phyloP scores from a whole-genome alignment of 2,797 vertebrate genomes.

The Coregonus suidteri region DNA sequence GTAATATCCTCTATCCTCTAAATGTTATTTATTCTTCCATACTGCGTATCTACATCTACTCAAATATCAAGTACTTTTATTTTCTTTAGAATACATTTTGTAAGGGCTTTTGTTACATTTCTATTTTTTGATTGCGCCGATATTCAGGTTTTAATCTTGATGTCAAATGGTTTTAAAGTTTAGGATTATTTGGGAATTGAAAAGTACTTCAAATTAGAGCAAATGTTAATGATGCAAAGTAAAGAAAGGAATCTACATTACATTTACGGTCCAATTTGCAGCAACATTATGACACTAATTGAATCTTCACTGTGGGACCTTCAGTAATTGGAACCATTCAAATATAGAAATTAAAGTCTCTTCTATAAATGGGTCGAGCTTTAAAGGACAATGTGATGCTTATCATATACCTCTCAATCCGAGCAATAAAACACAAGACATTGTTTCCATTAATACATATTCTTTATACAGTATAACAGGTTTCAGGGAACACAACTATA shows the following conservation, averaged over 20 bases:
- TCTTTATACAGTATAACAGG: slow-evolving; percentile 62
- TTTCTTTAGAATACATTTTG: slow-evolving; percentile 54
- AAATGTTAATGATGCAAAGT: slow-evolving; percentile 12
- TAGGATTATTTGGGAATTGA: neutral
- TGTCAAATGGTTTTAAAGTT: slow-evolving; percentile 52
- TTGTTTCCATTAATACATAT: slow-evolving; percentile 56
- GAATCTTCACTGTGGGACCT: slow-evolving; percentile 35
- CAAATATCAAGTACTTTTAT: slow-evolving; percentile 50
- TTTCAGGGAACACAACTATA: slow-evolving; percentile 66
- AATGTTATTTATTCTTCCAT: slow-evolving; percentile 63
- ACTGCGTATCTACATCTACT: slow-evolving; percentile 60
- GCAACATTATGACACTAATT: slow-evolving; percentile 37
- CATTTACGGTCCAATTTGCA: slow-evolving; percentile 36
- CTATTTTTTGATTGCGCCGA: slow-evolving; percentile 50
- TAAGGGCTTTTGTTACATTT: slow-evolving; percentile 60
- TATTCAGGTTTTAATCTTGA: slow-evolving; percentile 65
- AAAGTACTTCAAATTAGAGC: neutral
- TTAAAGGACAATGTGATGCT: slow-evolving; percentile 51
- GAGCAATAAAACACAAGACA: slow-evolving; percentile 71
- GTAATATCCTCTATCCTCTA: slow-evolving; percentile 38
- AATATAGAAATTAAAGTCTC: slow-evolving; percentile 49
- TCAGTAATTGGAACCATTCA: slow-evolving; percentile 49
- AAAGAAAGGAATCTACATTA: slow-evolving; percentile 8
- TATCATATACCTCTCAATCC: slow-evolving; percentile 55
- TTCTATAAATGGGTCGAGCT: slow-evolving; percentile 37